Conservation (phyloP, 1,140 invertebrate genomes). For the Tribolium madens region DNA sequence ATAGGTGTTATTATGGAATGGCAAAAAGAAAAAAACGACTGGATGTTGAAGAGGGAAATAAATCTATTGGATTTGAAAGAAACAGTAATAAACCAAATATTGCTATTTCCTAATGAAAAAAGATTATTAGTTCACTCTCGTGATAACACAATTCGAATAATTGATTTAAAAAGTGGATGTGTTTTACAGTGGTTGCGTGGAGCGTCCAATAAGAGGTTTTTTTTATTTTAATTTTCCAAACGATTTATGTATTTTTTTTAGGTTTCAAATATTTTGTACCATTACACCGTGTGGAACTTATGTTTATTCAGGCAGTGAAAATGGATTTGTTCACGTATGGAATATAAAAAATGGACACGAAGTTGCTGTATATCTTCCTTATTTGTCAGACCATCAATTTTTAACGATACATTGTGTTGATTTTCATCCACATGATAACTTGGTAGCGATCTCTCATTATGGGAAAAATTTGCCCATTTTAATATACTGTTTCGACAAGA, state of each 20-base stretch:
- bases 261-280: constrained; percentile 53
- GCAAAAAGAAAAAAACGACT: constrained; percentile 51
- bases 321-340: constrained; percentile 54
- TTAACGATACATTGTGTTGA: constrained; percentile 53
- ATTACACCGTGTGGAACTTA: constrained; percentile 52
- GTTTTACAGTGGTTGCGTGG: constrained; percentile 55
- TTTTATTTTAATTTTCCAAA: not conserved
- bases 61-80: constrained; percentile 55
- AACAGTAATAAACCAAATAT: constrained; percentile 61
- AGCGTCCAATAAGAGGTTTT: constrained; percentile 50
- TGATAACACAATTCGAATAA: constrained; percentile 57
- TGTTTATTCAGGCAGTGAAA: constrained; percentile 51
- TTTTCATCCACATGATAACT: constrained; percentile 53
- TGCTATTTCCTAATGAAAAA: constrained; percentile 57
- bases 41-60: constrained; percentile 54
- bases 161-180: constrained; percentile 55
- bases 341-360: constrained; percentile 51
- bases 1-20: constrained; percentile 60
- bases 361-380: constrained; percentile 48
- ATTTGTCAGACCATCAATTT: constrained; percentile 19
- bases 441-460: constrained; percentile 52
- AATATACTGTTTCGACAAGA: constrained; percentile 38
- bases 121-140: constrained; percentile 60
- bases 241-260: constrained; percentile 46
- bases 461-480: constrained; percentile 51